These are phyloP conservation scores for Lasioglossum pauxillum DNA, from an alignment of 2,888 invertebrate species.

Conservation along the genomic window DNA sequence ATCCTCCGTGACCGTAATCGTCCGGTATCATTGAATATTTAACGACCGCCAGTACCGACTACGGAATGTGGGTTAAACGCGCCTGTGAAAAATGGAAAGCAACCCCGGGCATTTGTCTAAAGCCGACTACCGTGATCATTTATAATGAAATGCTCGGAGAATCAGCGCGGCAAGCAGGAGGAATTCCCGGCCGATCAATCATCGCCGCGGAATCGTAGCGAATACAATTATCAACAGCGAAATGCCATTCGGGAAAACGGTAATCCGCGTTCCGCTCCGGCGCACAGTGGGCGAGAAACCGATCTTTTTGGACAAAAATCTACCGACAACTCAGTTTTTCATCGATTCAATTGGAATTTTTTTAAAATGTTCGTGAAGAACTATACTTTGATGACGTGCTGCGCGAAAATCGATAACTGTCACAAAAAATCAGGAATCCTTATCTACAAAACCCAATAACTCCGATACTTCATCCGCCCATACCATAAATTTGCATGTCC, in stretches of 20 bases:
- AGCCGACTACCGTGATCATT: slow-evolving; percentile 25
- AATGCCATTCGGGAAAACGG: background rate
- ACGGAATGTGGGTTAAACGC: slow-evolving; percentile 30
- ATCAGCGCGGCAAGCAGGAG: background rate
- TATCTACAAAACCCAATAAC: too few relatives aligned
- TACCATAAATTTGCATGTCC: too few relatives aligned
- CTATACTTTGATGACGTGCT: too few relatives aligned
- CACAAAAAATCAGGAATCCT: too few relatives aligned
- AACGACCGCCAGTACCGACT: background rate
- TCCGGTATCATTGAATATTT: slow-evolving; percentile 30
- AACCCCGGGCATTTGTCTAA: slow-evolving; percentile 29
- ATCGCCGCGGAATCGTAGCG: slow-evolving; percentile 6
- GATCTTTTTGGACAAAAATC: too few relatives aligned
- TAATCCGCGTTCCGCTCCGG: background rate
- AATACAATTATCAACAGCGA: slow-evolving; percentile 3
- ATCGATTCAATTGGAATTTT: too few relatives aligned
- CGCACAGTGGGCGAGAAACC: too few relatives aligned
- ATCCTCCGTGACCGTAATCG: slow-evolving; percentile 11
- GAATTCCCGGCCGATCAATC: slow-evolving; percentile 9
- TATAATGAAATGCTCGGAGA: slow-evolving; percentile 26
- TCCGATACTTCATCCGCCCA: too few relatives aligned
- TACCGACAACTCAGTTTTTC: too few relatives aligned
- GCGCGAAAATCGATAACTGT: too few relatives aligned
- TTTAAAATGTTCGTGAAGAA: too few relatives aligned
- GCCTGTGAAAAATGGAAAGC: slow-evolving; percentile 26